A percentile compares a stretch with the other conserved stretches of the same genome.
These are phyloP conservation scores for Puntigrus tetrazona DNA, from an alignment of 2,113 vertebrate genomes.

Conservation along the genomic window DNA sequence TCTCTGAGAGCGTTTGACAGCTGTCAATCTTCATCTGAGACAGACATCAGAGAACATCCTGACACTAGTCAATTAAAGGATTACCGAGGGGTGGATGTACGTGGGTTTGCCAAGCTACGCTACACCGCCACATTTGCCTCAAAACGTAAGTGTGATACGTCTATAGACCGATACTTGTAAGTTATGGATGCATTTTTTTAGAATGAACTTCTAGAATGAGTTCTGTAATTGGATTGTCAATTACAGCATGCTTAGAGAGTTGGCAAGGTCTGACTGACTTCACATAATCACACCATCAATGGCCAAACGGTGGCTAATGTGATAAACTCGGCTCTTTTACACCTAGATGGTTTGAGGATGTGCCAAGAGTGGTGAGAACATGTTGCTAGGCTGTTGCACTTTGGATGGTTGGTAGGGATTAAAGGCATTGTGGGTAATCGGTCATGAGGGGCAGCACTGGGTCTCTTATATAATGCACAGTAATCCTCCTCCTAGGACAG, in stretches of 20 bases:
- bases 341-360: background rate
- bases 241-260: background rate
- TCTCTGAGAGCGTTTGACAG: background rate
- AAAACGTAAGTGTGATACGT: background rate
- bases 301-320: background rate
- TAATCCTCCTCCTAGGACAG: background rate
- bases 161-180: background rate
- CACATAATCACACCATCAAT: background rate
- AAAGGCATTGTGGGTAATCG: slow-evolving; percentile 27
- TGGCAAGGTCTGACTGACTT: background rate
- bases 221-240: background rate
- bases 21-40: background rate
- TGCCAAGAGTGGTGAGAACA: background rate
- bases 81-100: slow-evolving; percentile 42
- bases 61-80: slow-evolving; percentile 65
- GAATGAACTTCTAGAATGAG: background rate
- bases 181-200: background rate
- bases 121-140: background rate
- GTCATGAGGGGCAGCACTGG: background rate
- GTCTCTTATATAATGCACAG: background rate
- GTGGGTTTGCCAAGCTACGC: background rate
- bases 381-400: background rate
- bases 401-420: background rate
- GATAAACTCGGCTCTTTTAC: background rate
- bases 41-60: slow-evolving; percentile 71